phyloP scores from a whole-genome alignment of 53 echinoderm and acorn worm genomes.

The Luidia sarsii region DNA sequence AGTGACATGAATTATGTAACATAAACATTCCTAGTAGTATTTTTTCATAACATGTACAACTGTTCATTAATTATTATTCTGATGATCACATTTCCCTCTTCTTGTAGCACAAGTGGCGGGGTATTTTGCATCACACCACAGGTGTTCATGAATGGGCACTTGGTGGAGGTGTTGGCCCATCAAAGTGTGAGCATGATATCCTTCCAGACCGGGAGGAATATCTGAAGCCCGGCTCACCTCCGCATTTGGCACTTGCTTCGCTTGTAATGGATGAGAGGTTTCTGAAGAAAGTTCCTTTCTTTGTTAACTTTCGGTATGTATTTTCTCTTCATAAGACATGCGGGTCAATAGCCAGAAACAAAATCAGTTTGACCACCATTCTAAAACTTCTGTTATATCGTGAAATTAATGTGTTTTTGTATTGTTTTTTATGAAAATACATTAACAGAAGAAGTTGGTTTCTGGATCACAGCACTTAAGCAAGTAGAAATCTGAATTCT shows the following conservation, averaged over 20 bases:
- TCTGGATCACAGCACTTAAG: too few relatives aligned
- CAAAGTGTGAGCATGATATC: background rate
- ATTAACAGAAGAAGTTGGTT: too few relatives aligned
- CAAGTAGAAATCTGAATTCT: too few relatives aligned
- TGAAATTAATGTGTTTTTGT: too few relatives aligned
- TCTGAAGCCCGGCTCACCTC: background rate
- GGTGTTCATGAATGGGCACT: background rate
- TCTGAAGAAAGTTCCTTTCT: background rate
- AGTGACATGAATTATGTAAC: too few relatives aligned
- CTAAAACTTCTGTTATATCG: too few relatives aligned
- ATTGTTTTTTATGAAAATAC: too few relatives aligned
- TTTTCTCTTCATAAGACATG: too few relatives aligned
- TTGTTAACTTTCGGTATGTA: constrained; percentile 1
- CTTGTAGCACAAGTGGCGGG: constrained; percentile 2
- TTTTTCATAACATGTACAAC: background rate
- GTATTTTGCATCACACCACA: constrained; percentile 1
- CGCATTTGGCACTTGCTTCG: background rate
- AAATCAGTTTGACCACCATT: too few relatives aligned
- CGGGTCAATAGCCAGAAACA: too few relatives aligned
- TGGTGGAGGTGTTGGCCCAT: too few relatives aligned
- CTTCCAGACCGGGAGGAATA: background rate
- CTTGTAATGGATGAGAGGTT: background rate
- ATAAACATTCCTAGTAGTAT: background rate
- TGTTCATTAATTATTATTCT: background rate
- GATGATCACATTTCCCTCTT: too few relatives aligned